Percentiles rank a stretch among this genome's conserved stretches.
phyloP scores from a whole-genome alignment of 2,113 vertebrate genomes.

The Leucosticte australis region DNA sequence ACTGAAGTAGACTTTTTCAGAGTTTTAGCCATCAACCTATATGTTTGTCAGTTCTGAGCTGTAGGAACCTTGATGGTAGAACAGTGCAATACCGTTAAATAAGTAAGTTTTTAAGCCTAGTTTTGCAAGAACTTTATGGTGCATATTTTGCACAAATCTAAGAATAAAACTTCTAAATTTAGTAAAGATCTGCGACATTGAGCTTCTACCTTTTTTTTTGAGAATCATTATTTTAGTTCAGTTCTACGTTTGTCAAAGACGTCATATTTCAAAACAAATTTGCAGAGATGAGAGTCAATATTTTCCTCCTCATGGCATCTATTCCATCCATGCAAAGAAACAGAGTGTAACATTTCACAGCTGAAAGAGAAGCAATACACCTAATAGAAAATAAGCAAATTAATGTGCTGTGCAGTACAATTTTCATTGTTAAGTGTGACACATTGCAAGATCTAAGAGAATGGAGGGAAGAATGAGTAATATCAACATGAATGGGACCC shows the following conservation, averaged over 20 bases:
- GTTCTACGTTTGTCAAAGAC: neutral
- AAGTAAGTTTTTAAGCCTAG: neutral
- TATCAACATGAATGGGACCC: neutral
- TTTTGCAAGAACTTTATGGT: neutral
- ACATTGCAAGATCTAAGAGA: neutral
- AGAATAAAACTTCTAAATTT: neutral
- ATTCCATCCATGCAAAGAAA: neutral
- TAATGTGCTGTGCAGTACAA: slow-evolving; percentile 11
- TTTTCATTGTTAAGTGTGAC: slow-evolving; percentile 2
- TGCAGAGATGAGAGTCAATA: neutral
- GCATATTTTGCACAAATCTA: neutral
- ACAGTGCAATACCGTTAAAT: neutral
- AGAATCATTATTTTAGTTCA: neutral
- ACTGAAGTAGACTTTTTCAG: neutral
- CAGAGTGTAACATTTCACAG: neutral
- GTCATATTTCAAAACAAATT: neutral
- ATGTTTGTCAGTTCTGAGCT: neutral
- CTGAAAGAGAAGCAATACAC: neutral
- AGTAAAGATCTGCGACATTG: neutral
- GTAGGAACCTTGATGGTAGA: neutral
- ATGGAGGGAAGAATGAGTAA: neutral
- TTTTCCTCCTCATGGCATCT: neutral
- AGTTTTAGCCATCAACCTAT: neutral
- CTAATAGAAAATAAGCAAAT: slow-evolving; percentile 19
- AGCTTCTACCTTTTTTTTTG: neutral